Conservation (phyloP, 2,888 invertebrate genomes). For the Megaustenia siamemsis region DNA sequence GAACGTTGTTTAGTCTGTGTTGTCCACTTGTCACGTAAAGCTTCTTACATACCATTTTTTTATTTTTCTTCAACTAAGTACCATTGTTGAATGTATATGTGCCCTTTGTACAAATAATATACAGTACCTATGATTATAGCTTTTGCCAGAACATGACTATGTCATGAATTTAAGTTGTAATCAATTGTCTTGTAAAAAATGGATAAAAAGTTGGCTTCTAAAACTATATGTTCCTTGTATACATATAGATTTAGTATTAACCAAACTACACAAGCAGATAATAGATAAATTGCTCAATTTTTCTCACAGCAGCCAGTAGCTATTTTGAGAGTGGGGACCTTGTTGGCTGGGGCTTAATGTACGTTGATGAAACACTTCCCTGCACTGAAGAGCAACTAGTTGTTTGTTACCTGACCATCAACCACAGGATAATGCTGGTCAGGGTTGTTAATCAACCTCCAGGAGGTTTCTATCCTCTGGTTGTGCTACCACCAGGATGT, state of each 20-base stretch:
- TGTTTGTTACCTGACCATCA: conserved; percentile 76
- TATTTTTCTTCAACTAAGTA: no score
- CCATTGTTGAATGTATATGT: no score
- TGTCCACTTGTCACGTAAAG: no score
- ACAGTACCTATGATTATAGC: no score
- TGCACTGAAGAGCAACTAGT: conserved; percentile 70
- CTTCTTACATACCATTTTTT: no score
- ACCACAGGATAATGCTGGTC: conserved; percentile 73
- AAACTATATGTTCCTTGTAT: no score
- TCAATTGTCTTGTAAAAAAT: not conserved
- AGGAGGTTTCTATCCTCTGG: conserved; percentile 75
- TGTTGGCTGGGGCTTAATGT: conserved; percentile 77
- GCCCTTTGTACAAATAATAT: no score
- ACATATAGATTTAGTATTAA: not conserved
- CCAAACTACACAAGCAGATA: not conserved
- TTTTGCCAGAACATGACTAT: no score
- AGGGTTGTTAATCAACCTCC: conserved; percentile 76
- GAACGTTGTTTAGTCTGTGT: no score
- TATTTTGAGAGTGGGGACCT: conserved; percentile 71
- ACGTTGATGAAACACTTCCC: conserved; percentile 66
- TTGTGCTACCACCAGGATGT: conserved; percentile 67
- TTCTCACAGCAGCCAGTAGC: conserved; percentile 62
- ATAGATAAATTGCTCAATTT: not conserved
- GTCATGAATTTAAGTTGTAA: no score
- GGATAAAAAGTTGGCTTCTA: not conserved